A percentile compares a stretch with the other conserved stretches of the same genome.
These are phyloP conservation scores for Bubo bubo DNA, from an alignment of 2,113 vertebrate species.

Conservation along the genomic window DNA sequence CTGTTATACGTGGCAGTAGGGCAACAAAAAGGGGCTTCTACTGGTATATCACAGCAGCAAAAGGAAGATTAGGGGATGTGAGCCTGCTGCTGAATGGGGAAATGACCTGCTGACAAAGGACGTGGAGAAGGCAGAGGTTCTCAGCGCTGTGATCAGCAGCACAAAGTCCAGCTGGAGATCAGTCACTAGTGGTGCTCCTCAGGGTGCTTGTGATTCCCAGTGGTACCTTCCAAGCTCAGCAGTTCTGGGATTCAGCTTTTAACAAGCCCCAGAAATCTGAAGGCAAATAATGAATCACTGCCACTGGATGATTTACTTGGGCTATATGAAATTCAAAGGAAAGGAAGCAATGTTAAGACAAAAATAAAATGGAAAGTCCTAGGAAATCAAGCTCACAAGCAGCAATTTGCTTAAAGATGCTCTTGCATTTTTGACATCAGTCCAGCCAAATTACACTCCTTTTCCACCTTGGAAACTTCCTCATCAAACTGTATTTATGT, in stretches of 20 bases:
- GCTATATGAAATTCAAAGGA: neutral
- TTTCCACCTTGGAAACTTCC: neutral
- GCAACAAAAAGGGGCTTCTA: neutral
- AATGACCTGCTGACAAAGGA: neutral
- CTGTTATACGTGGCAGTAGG: neutral
- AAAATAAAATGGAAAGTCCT: neutral
- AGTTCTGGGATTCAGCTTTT: neutral
- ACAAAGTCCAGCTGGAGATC: neutral
- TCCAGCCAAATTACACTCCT: neutral
- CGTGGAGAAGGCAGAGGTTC: neutral
- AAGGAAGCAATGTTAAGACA: neutral
- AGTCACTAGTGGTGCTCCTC: neutral
- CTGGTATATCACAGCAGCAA: neutral
- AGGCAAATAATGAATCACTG: neutral
- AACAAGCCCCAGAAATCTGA: neutral
- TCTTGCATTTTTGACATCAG: neutral
- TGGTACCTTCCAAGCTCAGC: neutral
- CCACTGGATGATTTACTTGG: neutral
- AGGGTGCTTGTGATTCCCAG: neutral
- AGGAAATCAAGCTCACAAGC: neutral
- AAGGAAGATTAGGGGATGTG: neutral
- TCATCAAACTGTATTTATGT: neutral
- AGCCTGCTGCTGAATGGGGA: neutral
- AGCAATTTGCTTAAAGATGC: neutral
- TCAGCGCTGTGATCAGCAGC: neutral